A percentile compares a stretch with the other conserved stretches of the same genome.
Conservation (phyloP, 1,140 invertebrate species). For the Diprion similis region DNA sequence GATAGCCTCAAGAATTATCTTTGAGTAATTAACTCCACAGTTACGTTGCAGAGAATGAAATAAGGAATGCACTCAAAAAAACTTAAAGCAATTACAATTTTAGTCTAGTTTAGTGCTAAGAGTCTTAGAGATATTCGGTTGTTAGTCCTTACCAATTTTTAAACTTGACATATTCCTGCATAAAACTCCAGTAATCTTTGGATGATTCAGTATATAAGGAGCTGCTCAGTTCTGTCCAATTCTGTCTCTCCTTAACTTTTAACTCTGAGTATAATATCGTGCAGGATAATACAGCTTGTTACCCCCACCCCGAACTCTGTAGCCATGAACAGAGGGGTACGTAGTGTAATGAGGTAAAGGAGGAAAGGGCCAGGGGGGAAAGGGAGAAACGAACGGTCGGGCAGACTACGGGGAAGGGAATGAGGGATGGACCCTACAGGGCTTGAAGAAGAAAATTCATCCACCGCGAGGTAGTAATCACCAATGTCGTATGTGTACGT, state of each 20-base stretch:
- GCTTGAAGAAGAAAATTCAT: slow-evolving; percentile 32
- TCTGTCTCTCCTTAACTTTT: neutral
- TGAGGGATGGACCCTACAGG: slow-evolving; percentile 33
- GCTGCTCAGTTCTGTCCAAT: no score
- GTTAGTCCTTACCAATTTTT: slow-evolving; percentile 67
- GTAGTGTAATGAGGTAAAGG: slow-evolving; percentile 33
- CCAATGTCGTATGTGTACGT: neutral
- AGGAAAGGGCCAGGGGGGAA: slow-evolving; percentile 28
- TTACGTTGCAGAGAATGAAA: neutral
- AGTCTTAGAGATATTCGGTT: slow-evolving; percentile 9
- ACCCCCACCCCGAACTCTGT: slow-evolving; percentile 43
- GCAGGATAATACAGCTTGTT: slow-evolving; percentile 45
- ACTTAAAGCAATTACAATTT: slow-evolving; percentile 7
- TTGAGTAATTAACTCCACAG: neutral
- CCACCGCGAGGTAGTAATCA: slow-evolving; percentile 24
- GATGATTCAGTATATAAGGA: neutral
- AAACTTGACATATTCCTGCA: slow-evolving; percentile 69
- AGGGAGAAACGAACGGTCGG: slow-evolving; percentile 7
- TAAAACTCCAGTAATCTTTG: slow-evolving; percentile 47
- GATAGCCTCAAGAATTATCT: neutral
- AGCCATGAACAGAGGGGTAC: slow-evolving; percentile 54
- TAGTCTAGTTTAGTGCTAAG: slow-evolving; percentile 20
- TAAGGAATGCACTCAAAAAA: neutral
- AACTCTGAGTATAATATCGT: neutral
- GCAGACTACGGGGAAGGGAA: slow-evolving; percentile 30